These are phyloP conservation scores for Synaphobranchus kaupii DNA, from an alignment of 2,797 vertebrate genomes.

Conservation along the genomic window DNA sequence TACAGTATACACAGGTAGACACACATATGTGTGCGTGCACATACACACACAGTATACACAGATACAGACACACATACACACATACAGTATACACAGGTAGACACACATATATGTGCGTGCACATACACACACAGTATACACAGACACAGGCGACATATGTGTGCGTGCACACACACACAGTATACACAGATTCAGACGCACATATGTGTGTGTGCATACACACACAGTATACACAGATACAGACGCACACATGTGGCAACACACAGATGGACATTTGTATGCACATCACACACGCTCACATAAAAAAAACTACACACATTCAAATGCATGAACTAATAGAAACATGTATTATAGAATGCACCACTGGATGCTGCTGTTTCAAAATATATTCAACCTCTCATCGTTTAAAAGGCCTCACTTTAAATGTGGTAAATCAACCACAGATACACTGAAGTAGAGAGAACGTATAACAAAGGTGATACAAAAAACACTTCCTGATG, in stretches of 20 bases:
- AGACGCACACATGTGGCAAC: conserved; percentile 35
- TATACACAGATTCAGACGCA: neutral
- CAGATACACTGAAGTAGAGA: neutral
- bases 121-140: conserved; percentile 23
- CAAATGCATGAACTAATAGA: neutral
- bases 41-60: conserved; percentile 23
- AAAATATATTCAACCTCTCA: neutral
- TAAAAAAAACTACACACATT: neutral
- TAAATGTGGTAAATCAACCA: neutral
- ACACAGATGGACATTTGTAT: conserved; percentile 8
- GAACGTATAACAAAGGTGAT: neutral
- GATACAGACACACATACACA: conserved; percentile 19
- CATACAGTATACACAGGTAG: neutral
- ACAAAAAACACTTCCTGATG: neutral
- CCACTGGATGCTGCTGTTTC: neutral
- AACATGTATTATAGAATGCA: neutral
- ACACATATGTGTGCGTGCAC: conserved; percentile 30
- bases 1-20: too few relatives aligned
- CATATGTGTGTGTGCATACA: conserved; percentile 34
- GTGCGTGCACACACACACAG: conserved; percentile 35
- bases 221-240: too few relatives aligned
- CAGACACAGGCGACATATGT: conserved; percentile 15
- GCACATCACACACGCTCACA: conserved; percentile 22
- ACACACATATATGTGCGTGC: conserved; percentile 30
- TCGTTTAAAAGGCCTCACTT: neutral